Base-by-base conservation (phyloP, 2,113 vertebrate genomes). In the Myxocyprinus asiaticus region DNA sequence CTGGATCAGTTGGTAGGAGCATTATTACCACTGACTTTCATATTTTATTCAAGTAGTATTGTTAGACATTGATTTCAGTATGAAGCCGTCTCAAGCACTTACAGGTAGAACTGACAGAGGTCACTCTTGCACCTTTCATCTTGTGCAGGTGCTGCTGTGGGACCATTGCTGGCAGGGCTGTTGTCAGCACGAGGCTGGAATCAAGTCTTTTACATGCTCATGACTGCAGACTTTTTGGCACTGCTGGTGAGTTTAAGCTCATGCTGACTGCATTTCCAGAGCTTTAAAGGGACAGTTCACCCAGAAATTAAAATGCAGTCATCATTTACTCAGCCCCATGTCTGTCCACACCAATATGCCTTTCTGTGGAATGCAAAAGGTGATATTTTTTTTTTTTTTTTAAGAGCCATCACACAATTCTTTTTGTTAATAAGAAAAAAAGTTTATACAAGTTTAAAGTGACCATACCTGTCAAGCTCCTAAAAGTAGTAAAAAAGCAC, bases 151-250 rank as follows among this genome's bases (percentile, higher is more conserved):
- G 97, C 97, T 0, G 96, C 97, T 0, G 85, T 99, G 51, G 97
- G 97, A 43, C 97, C 97, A 0, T 89, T 98, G 85, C 91, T 99
- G 0, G 97, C 97, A 0, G 97, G 97, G 0, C 81, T 98, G 55
- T 91, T 99, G 53, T 97, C 97, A 33, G 88, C 93, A 71, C 91
- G 89, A 0, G 93, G 97, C 83, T 99, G 97, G 97, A 92, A 95
- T 80, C 95, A 91, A 0, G 97, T 99, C 76, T 99, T 99, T 88
- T 99, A 99, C 89, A 98, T 98, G 97, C 81, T 99, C 79, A 98
- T 99, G 85, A 83, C 91, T 0, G 94, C 97, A 0, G 97, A 99
- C 0, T 78, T 96, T 81, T 80, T 95, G 9, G 97, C 97, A 78
- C 95, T 96, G 79, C 80, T 98, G 94, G 97, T 99, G 86, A 88